Conservation (phyloP, 2,797 vertebrate genomes). For the Argentina silus region DNA sequence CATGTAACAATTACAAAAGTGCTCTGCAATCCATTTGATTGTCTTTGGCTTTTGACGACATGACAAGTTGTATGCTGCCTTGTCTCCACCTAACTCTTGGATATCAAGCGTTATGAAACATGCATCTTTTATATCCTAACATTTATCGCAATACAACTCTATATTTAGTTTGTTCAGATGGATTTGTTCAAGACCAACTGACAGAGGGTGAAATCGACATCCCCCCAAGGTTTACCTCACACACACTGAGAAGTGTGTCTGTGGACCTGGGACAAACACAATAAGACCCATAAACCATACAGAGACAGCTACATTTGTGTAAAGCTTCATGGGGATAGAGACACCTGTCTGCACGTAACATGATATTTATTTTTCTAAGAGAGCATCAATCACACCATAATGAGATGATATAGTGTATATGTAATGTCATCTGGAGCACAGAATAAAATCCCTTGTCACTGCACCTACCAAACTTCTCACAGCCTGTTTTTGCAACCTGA, state of each 20-base stretch:
- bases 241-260: constrained; percentile 33
- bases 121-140: neutral
- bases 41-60: neutral
- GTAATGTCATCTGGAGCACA: constrained; percentile 45
- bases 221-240: constrained; percentile 35
- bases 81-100: neutral
- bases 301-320: constrained; percentile 35
- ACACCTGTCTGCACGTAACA: constrained; percentile 53
- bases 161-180: neutral
- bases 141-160: neutral
- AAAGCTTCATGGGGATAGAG: constrained; percentile 44
- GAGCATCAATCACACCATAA: constrained; percentile 53
- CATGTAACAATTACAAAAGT: neutral
- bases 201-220: neutral
- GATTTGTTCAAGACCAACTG: neutral
- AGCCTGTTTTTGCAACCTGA: constrained; percentile 44
- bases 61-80: neutral
- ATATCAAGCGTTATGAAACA: neutral
- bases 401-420: constrained; percentile 24
- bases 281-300: constrained; percentile 41
- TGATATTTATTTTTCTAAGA: constrained; percentile 38
- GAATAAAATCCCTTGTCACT: constrained; percentile 58
- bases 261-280: constrained; percentile 44
- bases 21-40: neutral
- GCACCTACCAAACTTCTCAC: constrained; percentile 31